Evolutionary conservation across 2,797 vertebrate species (phyloP), one percentile per base, ranked within the genome.

Genomic region (Leucoraja ocellata): DNA sequence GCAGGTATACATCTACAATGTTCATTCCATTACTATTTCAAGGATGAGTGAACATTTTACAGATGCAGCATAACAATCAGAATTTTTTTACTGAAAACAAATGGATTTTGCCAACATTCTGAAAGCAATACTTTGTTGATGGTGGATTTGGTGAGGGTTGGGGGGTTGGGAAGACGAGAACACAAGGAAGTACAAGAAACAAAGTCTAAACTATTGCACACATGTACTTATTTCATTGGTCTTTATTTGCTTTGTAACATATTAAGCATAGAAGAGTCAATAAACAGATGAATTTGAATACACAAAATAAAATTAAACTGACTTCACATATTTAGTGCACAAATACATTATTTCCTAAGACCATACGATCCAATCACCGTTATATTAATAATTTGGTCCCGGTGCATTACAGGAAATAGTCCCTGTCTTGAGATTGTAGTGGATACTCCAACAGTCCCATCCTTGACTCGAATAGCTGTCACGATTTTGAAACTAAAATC

Each of bases 311-410:
- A 92, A 92, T 92, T n/a, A 71, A 92, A 92, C 90, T 73, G 68
- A 76, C 71, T 92, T 92, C 23, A 92, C 71, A 76, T 74, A 54
- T 91, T 92, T 92, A 92, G 46, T 92, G 39, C 1, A 36, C 39
- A 54, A 65, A 91, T 91, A 92, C 90, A 92, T 92, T 74, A 36
- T 76, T 92, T 92, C 68, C 90, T 91, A 54, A 74, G 36, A 92
- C 36, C 46, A 39, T 58, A 92, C 73, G 58, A 71, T 76, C 71
- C 90, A 54, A 74, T 74, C 90, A 74, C 90, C 90, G 76, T 92
- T 92, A 74, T 91, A 71, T 28, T 58, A 39, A 92, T 46, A 54
- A 54, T 71, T 73, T 92, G 90, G 90, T 92, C 90, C 90, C 90
- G 71, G 36, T 76, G 71, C 36, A 74, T 28, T 73, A 74, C 23